Conservation (phyloP, 2,797 vertebrate genomes). For the Pseudotriccus pelzelni region DNA sequence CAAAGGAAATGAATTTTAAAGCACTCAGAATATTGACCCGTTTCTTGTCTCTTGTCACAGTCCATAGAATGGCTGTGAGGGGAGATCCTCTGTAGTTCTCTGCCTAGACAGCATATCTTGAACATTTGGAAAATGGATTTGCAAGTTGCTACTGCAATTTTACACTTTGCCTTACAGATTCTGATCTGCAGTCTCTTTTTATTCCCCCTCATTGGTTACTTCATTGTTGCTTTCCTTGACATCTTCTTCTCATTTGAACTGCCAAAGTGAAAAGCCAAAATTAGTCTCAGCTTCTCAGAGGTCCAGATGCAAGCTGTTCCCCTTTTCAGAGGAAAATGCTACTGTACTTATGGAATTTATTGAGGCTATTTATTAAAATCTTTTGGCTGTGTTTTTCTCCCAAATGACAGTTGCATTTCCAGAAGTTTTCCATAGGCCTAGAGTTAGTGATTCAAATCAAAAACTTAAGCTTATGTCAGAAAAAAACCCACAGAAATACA, state of each 20-base stretch:
- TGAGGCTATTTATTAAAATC: neutral
- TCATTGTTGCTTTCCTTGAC: neutral
- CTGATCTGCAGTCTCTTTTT: neutral
- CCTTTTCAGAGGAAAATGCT: neutral
- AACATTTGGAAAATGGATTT: neutral
- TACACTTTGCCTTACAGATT: neutral
- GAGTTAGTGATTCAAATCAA: neutral
- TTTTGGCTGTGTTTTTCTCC: neutral
- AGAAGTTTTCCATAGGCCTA: neutral
- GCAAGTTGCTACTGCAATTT: neutral
- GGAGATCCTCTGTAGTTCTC: neutral
- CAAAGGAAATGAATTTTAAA: neutral
- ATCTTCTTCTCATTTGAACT: neutral
- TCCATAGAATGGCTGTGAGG: neutral
- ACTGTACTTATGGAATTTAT: neutral
- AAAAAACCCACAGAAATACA: too few species aligned
- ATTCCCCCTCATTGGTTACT: neutral
- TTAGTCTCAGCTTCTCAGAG: neutral
- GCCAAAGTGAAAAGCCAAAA: neutral
- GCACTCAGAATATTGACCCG: neutral
- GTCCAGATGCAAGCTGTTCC: neutral
- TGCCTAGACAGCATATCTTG: neutral
- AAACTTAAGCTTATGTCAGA: neutral
- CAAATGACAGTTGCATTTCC: neutral
- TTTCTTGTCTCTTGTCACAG: neutral